These are phyloP conservation scores for Tromatobia lineatoria DNA, from an alignment of 2,888 invertebrate species.

Conservation along the genomic window DNA sequence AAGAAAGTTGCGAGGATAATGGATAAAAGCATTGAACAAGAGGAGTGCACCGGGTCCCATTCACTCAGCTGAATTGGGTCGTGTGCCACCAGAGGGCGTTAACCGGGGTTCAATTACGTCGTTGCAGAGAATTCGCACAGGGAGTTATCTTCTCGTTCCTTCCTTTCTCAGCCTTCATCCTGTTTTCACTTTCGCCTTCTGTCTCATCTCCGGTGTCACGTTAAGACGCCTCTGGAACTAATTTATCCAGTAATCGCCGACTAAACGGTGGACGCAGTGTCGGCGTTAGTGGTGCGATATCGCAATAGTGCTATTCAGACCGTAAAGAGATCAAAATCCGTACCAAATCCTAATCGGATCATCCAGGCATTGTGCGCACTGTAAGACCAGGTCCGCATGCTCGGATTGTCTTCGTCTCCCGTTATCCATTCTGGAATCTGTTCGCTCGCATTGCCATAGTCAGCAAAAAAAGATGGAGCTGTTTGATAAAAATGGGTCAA, in stretches of 20 bases:
- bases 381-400: conserved; percentile 2
- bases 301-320: conserved; percentile 17
- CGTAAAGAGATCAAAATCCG: conserved; percentile 71
- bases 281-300: conserved; percentile 25
- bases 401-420: conserved; percentile 13
- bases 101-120: conserved; percentile 60
- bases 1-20: neutral
- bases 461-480: neutral
- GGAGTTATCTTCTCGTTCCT: conserved; percentile 33
- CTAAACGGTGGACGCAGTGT: conserved; percentile 65
- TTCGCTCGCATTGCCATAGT: conserved; percentile 13
- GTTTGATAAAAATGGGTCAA: neutral
- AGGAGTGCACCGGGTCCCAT: conserved; percentile 41
- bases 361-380: conserved; percentile 61
- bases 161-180: conserved; percentile 25
- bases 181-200: conserved; percentile 1
- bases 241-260: conserved; percentile 74
- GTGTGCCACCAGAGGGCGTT: conserved; percentile 36
- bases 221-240: conserved; percentile 67
- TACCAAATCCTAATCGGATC: conserved; percentile 77
- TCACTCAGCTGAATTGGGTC: conserved; percentile 35
- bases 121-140: conserved; percentile 52
- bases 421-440: conserved; percentile 18
- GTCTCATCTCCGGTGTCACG: conserved; percentile 31
- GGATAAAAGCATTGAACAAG: conserved; percentile 7